A percentile compares a stretch with the other conserved stretches of the same genome.
Evolutionary conservation across 2,797 vertebrate species (phyloP).

Genomic region (Sternotherus odoratus): DNA sequence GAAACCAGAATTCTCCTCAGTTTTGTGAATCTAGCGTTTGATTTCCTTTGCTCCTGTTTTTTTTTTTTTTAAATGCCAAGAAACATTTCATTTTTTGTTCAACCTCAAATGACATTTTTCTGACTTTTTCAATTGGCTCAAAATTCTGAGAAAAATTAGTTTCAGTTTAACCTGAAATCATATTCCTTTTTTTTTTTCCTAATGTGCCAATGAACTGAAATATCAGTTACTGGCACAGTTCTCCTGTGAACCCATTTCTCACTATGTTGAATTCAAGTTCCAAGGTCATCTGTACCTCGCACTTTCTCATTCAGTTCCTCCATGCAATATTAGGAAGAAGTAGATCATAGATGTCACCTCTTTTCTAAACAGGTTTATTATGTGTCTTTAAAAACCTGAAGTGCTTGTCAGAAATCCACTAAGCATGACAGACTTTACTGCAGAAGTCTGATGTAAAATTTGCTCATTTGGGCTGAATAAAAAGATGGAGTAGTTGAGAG

Average conservation of each 20-base stretch:
- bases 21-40: neutral
- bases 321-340: neutral
- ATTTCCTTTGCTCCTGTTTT: neutral
- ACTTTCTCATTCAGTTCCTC: constrained; percentile 7
- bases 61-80: neutral
- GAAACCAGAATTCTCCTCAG: neutral
- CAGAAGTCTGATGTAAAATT: neutral
- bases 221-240: neutral
- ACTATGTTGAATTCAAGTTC: neutral
- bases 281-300: constrained; percentile 3
- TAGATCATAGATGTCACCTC: constrained; percentile 2
- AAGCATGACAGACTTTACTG: neutral
- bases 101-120: neutral
- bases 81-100: neutral
- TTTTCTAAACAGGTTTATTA: constrained; percentile 24
- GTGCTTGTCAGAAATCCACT: constrained; percentile 1
- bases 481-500: constrained; percentile 34
- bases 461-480: constrained; percentile 50
- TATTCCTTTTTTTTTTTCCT: neutral
- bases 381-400: constrained; percentile 16
- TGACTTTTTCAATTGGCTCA: neutral
- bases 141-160: neutral
- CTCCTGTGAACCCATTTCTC: neutral
- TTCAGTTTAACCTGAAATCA: neutral
- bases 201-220: neutral